A percentile compares a stretch with the other conserved stretches of the same genome.
phyloP scores from a whole-genome alignment of 2,797 vertebrate species.

The Myioborus miniatus region DNA sequence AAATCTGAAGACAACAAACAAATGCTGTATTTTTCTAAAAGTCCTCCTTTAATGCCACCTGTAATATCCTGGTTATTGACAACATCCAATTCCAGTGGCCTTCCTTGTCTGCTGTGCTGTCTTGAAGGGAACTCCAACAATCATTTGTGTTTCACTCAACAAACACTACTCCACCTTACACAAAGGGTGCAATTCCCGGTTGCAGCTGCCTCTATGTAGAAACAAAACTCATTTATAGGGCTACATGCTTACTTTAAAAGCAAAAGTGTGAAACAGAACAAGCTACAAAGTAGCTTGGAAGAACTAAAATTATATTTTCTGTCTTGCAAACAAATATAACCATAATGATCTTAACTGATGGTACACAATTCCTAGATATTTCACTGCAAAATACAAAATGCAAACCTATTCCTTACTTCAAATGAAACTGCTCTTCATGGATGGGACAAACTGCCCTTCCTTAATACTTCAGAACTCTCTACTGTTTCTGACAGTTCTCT shows the following conservation, averaged over 20 bases:
- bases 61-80: not conserved
- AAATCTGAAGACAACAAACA: not conserved
- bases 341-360: not conserved
- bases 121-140: not conserved
- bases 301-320: not conserved
- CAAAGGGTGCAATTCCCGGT: not conserved
- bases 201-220: not conserved
- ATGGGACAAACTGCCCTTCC: not conserved
- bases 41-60: not conserved
- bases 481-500: not conserved
- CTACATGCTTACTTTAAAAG: not conserved
- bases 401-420: not conserved
- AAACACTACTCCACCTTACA: not conserved
- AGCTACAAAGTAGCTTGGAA: not conserved
- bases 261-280: not conserved
- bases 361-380: not conserved
- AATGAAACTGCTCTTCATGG: not conserved
- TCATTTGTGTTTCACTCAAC: not conserved
- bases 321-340: not conserved
- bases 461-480: not conserved
- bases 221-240: not conserved
- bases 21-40: not conserved
- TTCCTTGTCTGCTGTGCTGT: not conserved
- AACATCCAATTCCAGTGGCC: not conserved
- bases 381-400: not conserved